Evolutionary conservation across 2,888 invertebrate species (phyloP), one percentile per base, ranked within the genome.

Genomic region (Bugulina stolonifera): DNA sequence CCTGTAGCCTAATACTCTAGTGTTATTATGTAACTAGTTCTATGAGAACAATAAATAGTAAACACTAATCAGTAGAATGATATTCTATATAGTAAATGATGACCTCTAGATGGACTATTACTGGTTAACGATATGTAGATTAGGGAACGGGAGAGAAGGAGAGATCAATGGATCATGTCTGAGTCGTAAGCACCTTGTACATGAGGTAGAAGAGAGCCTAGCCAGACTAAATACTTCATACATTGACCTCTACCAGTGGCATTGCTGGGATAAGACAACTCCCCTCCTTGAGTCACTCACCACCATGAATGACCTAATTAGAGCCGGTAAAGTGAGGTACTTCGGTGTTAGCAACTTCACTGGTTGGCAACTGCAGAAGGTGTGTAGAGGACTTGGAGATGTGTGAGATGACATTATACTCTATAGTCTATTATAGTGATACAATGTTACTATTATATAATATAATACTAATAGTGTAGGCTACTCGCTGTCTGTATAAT

Each of bases 291-390:
- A 81, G 73, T 81, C 80, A 0, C 73, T 81, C 54, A 72, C 76
- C 0, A 76, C 81, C 0, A 76, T 82, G n/a, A 77, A 81, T 72
- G 81, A 82, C 73, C 76, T 82, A 34, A 79, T 81, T 5, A 73
- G 77, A 14, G 73, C 74, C 72, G 82, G 82, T 1, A 81, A 81
- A 74, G 77, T 82, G 10, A 77, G 80, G n/a, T 80, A 82, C 73
- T 73, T 79, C 29, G 82, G 81, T 1, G 75, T 76, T 64, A 79
- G 80, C 73, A 82, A 82, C 73, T 74, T 81, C 10, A 76, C 75
- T 57, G 81, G 82, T 1, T 81, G 81, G 80, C 81, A 81, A 74
- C 72, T 81, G 55, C 82, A 82, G 76, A 79, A 80, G 69, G 64
- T 43, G 43, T 43, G 43, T 43, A 43, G 43, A 10, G 18, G 43